A percentile compares a stretch with the other conserved stretches of the same genome.
Evolutionary conservation across 2,797 vertebrate genomes (phyloP).

Genomic region (Ceyx erithaca): DNA sequence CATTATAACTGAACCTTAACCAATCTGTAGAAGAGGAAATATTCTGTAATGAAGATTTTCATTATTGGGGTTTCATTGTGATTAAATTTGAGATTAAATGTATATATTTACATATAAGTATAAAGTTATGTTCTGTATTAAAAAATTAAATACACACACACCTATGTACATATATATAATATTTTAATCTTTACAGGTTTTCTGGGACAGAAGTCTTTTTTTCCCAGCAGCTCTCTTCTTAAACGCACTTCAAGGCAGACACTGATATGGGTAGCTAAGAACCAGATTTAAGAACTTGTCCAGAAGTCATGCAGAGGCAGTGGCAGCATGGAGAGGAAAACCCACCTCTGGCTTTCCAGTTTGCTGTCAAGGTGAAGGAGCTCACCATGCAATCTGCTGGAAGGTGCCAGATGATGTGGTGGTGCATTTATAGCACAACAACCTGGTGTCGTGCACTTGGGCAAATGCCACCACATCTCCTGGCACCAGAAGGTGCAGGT

Average conservation of each 20-base stretch:
- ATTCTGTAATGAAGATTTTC: background rate
- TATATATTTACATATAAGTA: background rate
- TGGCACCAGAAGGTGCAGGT: too few relatives aligned
- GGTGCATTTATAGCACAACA: background rate
- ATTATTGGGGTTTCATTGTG: background rate
- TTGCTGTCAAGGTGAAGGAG: background rate
- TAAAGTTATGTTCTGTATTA: background rate
- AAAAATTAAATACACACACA: background rate
- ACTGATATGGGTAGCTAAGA: background rate
- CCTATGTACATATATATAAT: background rate
- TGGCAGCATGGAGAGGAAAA: background rate
- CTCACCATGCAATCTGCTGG: background rate
- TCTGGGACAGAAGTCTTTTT: background rate
- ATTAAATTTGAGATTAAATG: background rate
- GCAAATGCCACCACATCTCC: fast-evolving
- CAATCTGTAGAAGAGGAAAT: background rate
- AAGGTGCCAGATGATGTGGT: background rate
- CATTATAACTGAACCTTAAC: background rate
- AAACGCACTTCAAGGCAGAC: background rate
- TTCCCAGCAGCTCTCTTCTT: background rate
- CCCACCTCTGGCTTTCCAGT: background rate
- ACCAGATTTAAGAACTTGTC: background rate
- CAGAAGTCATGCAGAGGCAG: background rate
- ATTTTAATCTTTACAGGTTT: background rate
- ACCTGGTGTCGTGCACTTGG: background rate